Percentiles rank a stretch among this genome's conserved stretches.
Conservation (phyloP, 2,888 invertebrate genomes). For the Pogonocherus hispidulus region DNA sequence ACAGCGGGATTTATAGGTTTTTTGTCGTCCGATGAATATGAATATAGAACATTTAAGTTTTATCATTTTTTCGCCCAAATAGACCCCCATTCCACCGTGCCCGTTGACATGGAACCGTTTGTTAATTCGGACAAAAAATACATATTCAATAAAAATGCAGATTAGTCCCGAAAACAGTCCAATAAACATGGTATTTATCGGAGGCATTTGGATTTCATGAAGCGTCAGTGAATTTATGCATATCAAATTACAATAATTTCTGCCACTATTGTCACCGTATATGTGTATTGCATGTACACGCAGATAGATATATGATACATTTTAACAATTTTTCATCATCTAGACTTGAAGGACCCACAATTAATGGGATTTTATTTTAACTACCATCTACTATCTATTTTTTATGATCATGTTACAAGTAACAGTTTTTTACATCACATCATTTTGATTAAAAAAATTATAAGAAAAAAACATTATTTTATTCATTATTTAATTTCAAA, state of each 20-base stretch:
- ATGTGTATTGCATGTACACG: no score
- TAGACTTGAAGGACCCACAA: no score
- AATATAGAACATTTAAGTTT: constrained; percentile 37
- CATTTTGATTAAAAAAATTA: no score
- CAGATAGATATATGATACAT: no score
- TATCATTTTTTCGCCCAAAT: constrained; percentile 21
- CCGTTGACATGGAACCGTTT: constrained; percentile 8
- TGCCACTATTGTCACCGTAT: background rate
- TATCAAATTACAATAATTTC: background rate
- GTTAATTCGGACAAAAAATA: constrained; percentile 15
- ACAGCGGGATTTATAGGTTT: constrained; percentile 46
- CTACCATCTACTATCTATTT: no score
- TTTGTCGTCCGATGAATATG: constrained; percentile 40
- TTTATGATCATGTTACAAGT: no score
- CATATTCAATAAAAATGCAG: constrained; percentile 28
- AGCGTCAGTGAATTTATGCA: background rate
- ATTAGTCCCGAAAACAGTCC: constrained; percentile 13
- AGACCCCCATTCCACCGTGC: background rate
- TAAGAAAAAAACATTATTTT: no score
- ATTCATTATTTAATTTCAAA: no score
- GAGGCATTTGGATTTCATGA: constrained; percentile 1
- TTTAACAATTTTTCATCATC: no score
- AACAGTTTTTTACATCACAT: no score
- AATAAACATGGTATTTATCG: constrained; percentile 16
- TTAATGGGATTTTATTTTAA: no score